Evolutionary conservation across 2,888 invertebrate species (phyloP).

Genomic region (Protonemura montana): DNA sequence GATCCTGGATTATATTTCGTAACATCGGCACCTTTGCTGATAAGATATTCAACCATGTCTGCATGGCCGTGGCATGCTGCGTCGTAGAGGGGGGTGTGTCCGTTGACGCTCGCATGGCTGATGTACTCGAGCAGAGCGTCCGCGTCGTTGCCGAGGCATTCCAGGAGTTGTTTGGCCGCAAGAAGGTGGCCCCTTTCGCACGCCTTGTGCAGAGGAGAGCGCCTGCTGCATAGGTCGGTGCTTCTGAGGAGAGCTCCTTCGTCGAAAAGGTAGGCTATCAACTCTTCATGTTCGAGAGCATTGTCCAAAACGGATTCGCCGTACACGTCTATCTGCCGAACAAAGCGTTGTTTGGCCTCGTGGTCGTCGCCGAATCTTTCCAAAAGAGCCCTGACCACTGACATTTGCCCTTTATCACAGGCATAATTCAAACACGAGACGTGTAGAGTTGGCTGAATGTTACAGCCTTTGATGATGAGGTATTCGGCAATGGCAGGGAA

Average conservation of each 20-base stretch:
- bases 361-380: neutral
- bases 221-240: neutral
- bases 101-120: neutral
- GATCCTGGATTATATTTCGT: neutral
- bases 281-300: neutral
- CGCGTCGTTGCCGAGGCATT: neutral
- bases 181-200: neutral
- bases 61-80: neutral
- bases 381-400: neutral
- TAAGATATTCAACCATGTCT: neutral
- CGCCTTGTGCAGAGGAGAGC: neutral
- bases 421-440: neutral
- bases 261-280: neutral
- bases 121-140: neutral
- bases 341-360: neutral
- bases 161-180: neutral
- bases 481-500: neutral
- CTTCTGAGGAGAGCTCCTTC: neutral
- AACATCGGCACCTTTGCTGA: neutral
- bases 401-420: neutral
- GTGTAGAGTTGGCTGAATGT: neutral
- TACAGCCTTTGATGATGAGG: neutral
- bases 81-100: neutral
- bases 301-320: neutral
- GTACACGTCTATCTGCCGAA: neutral